Conservation (phyloP, 2,113 vertebrate species). For the Actenoides hombroni region DNA sequence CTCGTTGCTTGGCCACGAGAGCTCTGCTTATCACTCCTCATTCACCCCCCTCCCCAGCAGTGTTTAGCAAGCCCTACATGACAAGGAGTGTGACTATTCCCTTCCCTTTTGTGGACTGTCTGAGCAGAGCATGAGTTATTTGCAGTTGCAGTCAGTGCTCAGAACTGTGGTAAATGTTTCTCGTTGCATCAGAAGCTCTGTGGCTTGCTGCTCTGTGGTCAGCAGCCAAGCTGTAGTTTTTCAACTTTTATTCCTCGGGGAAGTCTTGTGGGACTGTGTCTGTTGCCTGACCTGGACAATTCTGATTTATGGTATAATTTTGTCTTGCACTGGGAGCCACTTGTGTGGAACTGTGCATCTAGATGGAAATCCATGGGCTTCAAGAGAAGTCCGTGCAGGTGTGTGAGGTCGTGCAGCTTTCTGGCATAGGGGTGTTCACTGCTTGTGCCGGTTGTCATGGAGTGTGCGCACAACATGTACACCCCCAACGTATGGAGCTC, state of each 20-base stretch:
- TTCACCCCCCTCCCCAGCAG: neutral
- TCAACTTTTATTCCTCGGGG: neutral
- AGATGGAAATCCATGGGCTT: rapidly evolving
- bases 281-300: neutral
- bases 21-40: rapidly evolving
- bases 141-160: neutral
- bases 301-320: neutral
- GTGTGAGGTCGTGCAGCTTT: too few species aligned
- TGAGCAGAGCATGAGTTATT: neutral
- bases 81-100: neutral
- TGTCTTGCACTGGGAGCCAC: neutral
- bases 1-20: neutral
- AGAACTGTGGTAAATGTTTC: neutral
- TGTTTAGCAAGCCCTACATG: neutral
- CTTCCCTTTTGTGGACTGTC: neutral
- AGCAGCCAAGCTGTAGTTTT: neutral
- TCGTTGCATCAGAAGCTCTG: neutral
- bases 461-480: rapidly evolving
- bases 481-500: rapidly evolving
- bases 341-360: neutral
- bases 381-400: rapidly evolving
- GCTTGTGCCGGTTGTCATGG: neutral
- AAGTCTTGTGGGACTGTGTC: neutral
- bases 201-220: neutral
- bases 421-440: rapidly evolving